Base-by-base conservation (phyloP, 2,113 vertebrate species). In the Cisticola juncidis region DNA sequence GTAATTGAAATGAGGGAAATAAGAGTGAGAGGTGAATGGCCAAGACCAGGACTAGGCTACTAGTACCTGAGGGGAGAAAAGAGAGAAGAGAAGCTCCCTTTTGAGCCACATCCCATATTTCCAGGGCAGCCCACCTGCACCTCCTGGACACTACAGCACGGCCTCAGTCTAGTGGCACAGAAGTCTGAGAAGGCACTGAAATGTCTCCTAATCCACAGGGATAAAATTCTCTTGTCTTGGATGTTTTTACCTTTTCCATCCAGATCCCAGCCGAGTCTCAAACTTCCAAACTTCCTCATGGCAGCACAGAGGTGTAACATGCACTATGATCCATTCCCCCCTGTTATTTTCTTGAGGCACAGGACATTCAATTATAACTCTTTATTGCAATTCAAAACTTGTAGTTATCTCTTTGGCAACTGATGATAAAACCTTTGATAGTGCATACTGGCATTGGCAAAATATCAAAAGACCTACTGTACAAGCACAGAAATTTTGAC, bases 361-460 rank as follows among this genome's bases (percentile, higher is more conserved):
- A 64, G 35, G 54, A 65, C 69, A 42, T 92, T 88, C 90, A 80
- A 84, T 95, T 90, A 86, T 64, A 66, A 66, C 26, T 53, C 87
- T 92, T 42, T 88, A 91, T 97, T 97, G 93, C 71, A 94, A 97
- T 97, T 97, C 95, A 91, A 94, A 96, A 94, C 88, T 93, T 95
- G 94, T 91, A 84, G 54, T 95, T 96, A 94, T 90, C 69, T 94
- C 81, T 95, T 97, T 96, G 95, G 96, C 95, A 96, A 88, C 83
- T 48, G 84, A 65, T 88, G 93, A 95, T 90, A 94, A 95, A 96
- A 92, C 88, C 93, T 96, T 96, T 86, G 92, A 77, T 94, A 94
- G 74, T 51, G 57, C 76, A 88, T 53, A 86, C 44, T 77, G 82
- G 86, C 24, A 21, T 56, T 95, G 97, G 96, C 90, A 88, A 96